phyloP scores from a whole-genome alignment of 2,888 invertebrate species.

The Euplexia lucipara region DNA sequence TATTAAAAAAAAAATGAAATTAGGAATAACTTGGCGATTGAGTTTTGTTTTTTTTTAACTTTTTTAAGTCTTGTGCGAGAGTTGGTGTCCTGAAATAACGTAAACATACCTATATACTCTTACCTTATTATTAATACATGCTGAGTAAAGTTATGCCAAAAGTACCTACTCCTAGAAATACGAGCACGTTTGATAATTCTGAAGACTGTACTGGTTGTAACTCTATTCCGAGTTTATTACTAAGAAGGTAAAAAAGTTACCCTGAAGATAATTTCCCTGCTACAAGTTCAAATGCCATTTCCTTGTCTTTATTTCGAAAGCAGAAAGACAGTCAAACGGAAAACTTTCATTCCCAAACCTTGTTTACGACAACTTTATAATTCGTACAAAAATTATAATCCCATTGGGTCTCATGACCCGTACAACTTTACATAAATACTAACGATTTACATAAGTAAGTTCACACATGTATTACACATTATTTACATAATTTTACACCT shows the following conservation, averaged over 20 bases:
- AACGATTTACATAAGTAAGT: constrained; percentile 44
- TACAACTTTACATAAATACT: constrained; percentile 50
- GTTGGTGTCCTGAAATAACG: not conserved
- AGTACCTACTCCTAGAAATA: no score
- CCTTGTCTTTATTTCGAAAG: not conserved
- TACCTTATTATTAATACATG: no score
- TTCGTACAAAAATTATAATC: constrained; percentile 50
- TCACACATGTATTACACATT: constrained; percentile 56
- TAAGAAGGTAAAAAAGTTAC: not conserved
- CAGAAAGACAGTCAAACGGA: constrained; percentile 1
- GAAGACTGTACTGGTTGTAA: no score
- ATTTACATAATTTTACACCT: constrained; percentile 48
- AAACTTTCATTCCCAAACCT: constrained; percentile 4
- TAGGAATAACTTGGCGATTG: no score
- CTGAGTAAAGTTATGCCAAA: no score
- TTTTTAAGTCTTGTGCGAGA: no score
- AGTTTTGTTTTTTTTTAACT: no score
- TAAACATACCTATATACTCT: no score
- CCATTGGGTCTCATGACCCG: constrained; percentile 13
- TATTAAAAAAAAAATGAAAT: no score
- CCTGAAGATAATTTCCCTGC: not conserved
- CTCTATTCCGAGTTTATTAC: no score
- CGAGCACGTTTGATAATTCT: no score
- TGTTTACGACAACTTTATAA: constrained; percentile 31
- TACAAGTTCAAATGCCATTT: constrained; percentile 1